A percentile compares a stretch with the other conserved stretches of the same genome.
These are phyloP conservation scores for Elaeidobius kamerunicus DNA, from an alignment of 2,888 invertebrate genomes.

Conservation along the genomic window DNA sequence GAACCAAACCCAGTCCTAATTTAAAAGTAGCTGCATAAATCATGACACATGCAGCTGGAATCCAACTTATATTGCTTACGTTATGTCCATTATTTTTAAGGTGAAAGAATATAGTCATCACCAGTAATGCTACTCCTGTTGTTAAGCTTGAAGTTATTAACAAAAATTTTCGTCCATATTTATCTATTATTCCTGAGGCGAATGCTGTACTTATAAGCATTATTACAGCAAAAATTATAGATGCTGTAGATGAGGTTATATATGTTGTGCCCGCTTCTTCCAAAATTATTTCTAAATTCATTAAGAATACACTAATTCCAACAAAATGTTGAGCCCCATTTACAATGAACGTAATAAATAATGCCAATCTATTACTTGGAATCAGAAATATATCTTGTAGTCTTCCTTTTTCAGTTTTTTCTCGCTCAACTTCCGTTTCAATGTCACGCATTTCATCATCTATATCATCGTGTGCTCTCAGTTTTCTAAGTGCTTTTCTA, in stretches of 20 bases:
- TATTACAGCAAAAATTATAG: constrained; percentile 45
- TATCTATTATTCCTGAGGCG: constrained; percentile 44
- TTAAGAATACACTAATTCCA: constrained; percentile 46
- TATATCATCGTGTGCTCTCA: constrained; percentile 39
- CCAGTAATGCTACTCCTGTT: constrained; percentile 42
- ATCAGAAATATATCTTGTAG: constrained; percentile 44
- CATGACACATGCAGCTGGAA: constrained; percentile 45
- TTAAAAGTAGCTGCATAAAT: constrained; percentile 44
- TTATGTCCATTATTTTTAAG: constrained; percentile 40
- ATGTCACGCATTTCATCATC: constrained; percentile 45
- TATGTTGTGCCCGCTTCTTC: constrained; percentile 43
- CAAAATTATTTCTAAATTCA: constrained; percentile 47
- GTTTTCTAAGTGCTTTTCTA: constrained; percentile 38
- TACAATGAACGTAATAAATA: constrained; percentile 45
- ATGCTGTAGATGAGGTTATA: constrained; percentile 40
- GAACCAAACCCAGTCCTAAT: constrained; percentile 45
- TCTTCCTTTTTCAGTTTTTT: constrained; percentile 42
- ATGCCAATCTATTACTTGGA: constrained; percentile 44
- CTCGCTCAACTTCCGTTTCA: constrained; percentile 41
- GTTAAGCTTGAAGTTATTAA: constrained; percentile 42
- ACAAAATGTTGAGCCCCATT: constrained; percentile 47
- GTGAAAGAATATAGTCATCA: constrained; percentile 44
- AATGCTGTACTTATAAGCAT: constrained; percentile 43
- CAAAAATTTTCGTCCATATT: constrained; percentile 44
- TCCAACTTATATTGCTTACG: constrained; percentile 42